Conservation (phyloP, 2,888 invertebrate genomes). For the Tipula vernalis region DNA sequence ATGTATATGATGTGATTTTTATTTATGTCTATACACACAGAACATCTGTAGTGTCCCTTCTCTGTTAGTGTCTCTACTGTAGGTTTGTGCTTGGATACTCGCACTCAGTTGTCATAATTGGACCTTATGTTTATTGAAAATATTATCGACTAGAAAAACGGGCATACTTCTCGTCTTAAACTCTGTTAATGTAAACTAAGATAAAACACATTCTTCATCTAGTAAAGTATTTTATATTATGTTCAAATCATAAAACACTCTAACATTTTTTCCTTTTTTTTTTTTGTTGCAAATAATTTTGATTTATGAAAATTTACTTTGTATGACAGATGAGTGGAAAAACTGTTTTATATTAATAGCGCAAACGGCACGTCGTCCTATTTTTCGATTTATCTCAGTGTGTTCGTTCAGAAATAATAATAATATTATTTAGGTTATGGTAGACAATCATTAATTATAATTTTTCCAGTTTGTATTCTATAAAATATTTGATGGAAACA, state of each 20-base stretch:
- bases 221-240: not conserved
- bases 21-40: not conserved
- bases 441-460: not conserved
- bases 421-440: not conserved
- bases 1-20: not conserved
- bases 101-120: too few species aligned
- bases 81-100: too few species aligned
- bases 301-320: not conserved
- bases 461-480: not conserved
- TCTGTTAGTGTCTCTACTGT: not conserved
- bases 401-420: not conserved
- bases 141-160: not conserved
- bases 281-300: not conserved
- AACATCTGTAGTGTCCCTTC: not conserved
- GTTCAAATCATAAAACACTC: not conserved
- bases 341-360: not conserved
- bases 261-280: not conserved
- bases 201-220: too few species aligned
- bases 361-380: not conserved
- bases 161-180: not conserved
- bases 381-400: not conserved
- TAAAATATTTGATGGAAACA: not conserved
- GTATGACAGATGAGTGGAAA: not conserved
- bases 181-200: not conserved
- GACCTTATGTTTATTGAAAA: too few species aligned